Percentiles rank a stretch among this genome's conserved stretches.
Evolutionary conservation across 2,797 vertebrate genomes (phyloP).

Genomic region (Smutsia temminckii): DNA sequence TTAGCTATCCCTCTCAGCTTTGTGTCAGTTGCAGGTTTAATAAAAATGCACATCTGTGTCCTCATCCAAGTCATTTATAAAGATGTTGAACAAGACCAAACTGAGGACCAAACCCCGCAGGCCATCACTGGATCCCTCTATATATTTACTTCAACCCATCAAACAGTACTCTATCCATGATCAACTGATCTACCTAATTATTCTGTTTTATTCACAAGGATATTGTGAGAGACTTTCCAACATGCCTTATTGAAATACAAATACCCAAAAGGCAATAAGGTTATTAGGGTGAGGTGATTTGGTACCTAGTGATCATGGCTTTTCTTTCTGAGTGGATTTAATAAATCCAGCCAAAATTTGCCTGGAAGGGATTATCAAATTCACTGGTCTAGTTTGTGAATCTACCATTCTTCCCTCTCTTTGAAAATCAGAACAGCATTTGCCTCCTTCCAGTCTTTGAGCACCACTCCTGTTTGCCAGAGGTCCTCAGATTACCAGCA

Average conservation of each 20-base stretch:
- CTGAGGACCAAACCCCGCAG: background rate
- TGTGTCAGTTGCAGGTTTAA: constrained; percentile 10
- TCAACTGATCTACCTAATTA: background rate
- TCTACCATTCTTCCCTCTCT: background rate
- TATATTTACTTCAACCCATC: background rate
- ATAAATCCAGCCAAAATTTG: constrained; percentile 42
- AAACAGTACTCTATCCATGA: background rate
- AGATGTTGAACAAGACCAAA: constrained; percentile 25
- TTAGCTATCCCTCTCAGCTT: constrained; percentile 32
- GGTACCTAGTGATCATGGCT: background rate
- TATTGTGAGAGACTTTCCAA: background rate
- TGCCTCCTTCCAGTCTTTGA: background rate
- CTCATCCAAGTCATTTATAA: constrained; percentile 29
- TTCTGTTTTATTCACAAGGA: constrained; percentile 3
- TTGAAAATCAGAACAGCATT: constrained; percentile 19
- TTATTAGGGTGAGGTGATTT: background rate
- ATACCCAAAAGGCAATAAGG: background rate
- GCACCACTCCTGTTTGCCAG: background rate
- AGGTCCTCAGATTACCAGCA: background rate
- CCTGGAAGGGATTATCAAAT: background rate
- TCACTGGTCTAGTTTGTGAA: background rate
- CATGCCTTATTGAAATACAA: background rate
- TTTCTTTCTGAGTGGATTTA: constrained; percentile 42
- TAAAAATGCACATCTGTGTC: background rate
- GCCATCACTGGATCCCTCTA: background rate